These are phyloP conservation scores for Eupsilia transversa DNA, from an alignment of 2,888 invertebrate species.

Conservation along the genomic window DNA sequence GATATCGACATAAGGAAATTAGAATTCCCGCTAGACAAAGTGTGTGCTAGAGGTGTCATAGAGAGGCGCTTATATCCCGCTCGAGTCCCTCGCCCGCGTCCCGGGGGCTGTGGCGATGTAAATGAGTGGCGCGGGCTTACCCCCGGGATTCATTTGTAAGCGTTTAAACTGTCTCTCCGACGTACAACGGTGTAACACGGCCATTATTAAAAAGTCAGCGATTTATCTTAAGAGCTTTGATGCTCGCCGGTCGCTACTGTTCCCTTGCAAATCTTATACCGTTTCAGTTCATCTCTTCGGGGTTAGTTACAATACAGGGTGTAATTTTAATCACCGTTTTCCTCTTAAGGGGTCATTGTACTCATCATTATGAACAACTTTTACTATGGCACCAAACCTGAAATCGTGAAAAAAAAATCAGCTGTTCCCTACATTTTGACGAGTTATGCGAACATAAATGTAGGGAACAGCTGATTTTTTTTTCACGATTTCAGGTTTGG, in stretches of 20 bases:
- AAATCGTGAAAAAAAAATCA: too few species aligned
- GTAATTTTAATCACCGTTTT: too few species aligned
- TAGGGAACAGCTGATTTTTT: too few species aligned
- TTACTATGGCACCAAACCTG: too few species aligned
- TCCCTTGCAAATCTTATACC: neutral
- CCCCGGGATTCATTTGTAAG: slow-evolving; percentile 63
- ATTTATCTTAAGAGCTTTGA: slow-evolving; percentile 42
- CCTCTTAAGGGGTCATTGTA: too few species aligned
- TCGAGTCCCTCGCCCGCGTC: slow-evolving; percentile 14
- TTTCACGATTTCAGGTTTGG: too few species aligned
- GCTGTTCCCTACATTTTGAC: too few species aligned
- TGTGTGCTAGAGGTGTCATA: slow-evolving; percentile 44
- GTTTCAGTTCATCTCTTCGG: slow-evolving; percentile 19
- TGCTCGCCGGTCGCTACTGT: neutral
- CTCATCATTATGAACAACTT: too few species aligned
- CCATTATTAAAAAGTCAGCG: slow-evolving; percentile 59
- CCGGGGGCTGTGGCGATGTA: slow-evolving; percentile 44
- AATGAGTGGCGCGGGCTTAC: slow-evolving; percentile 51
- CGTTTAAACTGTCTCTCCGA: slow-evolving; percentile 59
- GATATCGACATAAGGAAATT: slow-evolving; percentile 42
- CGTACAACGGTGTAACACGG: slow-evolving; percentile 47
- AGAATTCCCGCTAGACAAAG: slow-evolving; percentile 41
- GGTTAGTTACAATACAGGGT: neutral
- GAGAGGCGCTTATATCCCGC: slow-evolving; percentile 29
- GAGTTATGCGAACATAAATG: too few species aligned